Percentiles rank a stretch among this genome's conserved stretches.
These are phyloP conservation scores for Luperina nickerlii DNA, from an alignment of 2,888 invertebrate species.

Conservation along the genomic window DNA sequence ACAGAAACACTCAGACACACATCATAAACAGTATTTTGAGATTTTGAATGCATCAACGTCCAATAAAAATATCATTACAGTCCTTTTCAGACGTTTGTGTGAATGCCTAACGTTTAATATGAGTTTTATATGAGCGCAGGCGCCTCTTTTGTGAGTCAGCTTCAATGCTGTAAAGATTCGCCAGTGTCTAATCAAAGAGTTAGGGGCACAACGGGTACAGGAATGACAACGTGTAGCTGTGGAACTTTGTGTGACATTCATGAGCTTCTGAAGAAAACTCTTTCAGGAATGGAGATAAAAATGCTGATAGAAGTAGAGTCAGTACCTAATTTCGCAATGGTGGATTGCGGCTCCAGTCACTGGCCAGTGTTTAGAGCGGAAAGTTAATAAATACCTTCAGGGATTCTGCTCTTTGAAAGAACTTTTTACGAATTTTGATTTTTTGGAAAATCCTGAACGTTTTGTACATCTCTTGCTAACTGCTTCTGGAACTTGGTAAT, in stretches of 20 bases:
- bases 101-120: constrained; percentile 53
- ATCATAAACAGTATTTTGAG: constrained; percentile 62
- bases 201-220: background rate
- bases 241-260: background rate
- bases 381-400: background rate
- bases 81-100: constrained; percentile 56
- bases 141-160: constrained; percentile 63
- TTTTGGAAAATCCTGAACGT: too few relatives aligned
- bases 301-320: background rate
- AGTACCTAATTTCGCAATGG: background rate
- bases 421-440: background rate
- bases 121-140: constrained; percentile 55
- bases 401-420: too few relatives aligned
- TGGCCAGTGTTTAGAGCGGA: background rate
- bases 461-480: background rate
- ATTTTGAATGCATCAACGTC: constrained; percentile 62
- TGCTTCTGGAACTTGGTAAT: background rate
- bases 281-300: background rate
- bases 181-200: constrained; percentile 17
- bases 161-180: constrained; percentile 23
- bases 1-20: constrained; percentile 53
- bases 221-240: constrained; percentile 6
- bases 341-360: background rate
- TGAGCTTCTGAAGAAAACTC: background rate
- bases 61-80: constrained; percentile 64